phyloP scores from a whole-genome alignment of 1,140 invertebrate species.

The Chironomus tepperi region DNA sequence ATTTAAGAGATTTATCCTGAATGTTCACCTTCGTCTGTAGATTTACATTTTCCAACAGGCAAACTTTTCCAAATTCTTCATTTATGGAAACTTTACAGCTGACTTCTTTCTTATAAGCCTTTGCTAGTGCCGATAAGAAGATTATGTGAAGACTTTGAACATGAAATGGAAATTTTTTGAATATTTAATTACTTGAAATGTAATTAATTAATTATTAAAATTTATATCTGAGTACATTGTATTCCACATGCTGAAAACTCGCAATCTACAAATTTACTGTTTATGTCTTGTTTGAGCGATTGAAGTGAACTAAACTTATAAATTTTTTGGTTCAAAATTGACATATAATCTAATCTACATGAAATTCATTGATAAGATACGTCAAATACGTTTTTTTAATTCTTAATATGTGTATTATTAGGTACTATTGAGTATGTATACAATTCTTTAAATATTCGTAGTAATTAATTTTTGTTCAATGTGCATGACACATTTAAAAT shows the following conservation, averaged over 20 bases:
- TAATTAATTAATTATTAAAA: not conserved
- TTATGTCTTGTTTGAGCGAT: no score
- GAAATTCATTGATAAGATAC: no score
- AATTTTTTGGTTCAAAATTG: no score
- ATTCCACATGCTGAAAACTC: not conserved
- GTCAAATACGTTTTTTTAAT: no score
- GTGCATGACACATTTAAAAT: no score
- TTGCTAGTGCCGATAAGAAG: constrained; percentile 4
- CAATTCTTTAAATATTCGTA: no score
- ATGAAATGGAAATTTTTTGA: not conserved
- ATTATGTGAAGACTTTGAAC: not conserved
- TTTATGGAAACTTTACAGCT: not conserved
- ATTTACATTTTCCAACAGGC: constrained; percentile 20
- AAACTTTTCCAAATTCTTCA: constrained; percentile 1
- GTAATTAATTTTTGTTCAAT: no score
- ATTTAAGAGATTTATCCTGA: not conserved
- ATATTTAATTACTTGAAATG: not conserved
- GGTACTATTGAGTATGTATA: no score
- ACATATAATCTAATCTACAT: no score
- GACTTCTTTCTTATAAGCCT: constrained; percentile 16
- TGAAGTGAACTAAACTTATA: no score
- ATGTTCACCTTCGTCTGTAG: not conserved
- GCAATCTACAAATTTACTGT: not conserved
- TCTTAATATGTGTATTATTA: no score
- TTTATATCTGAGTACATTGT: not conserved